phyloP scores from a whole-genome alignment of 2,113 vertebrate species.

The Clarias gariepinus region DNA sequence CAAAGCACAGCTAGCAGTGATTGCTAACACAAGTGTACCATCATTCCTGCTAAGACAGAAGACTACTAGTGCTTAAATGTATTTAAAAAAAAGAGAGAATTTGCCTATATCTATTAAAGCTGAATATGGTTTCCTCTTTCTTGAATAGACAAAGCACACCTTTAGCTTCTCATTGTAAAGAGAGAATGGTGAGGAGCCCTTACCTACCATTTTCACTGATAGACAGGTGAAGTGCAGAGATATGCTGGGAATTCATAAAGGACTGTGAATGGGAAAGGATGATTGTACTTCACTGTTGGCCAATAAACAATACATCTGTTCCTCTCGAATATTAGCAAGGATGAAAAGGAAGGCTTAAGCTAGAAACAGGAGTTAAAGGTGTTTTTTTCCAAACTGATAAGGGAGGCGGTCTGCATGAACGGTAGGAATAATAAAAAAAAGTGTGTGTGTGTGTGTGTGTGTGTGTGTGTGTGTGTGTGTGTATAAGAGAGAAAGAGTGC shows the following conservation, averaged over 20 bases:
- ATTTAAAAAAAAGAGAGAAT: background rate
- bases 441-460: background rate
- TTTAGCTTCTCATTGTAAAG: conserved; percentile 19
- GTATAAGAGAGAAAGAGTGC: background rate
- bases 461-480: background rate
- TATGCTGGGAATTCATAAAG: conserved; percentile 42
- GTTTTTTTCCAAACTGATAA: background rate
- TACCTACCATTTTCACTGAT: conserved; percentile 60
- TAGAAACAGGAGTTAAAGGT: conserved; percentile 42
- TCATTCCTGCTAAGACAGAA: conserved; percentile 36
- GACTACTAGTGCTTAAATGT: conserved; percentile 42
- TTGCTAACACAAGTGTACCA: conserved; percentile 53
- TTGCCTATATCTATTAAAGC: conserved; percentile 37
- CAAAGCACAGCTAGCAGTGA: conserved; percentile 46
- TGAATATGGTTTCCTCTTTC: conserved; percentile 15
- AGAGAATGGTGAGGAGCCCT: conserved; percentile 49
- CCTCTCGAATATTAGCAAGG: conserved; percentile 17
- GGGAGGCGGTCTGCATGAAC: background rate
- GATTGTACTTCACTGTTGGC: conserved; percentile 41
- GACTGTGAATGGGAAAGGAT: conserved; percentile 30
- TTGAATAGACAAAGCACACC: background rate
- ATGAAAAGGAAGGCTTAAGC: conserved; percentile 41
- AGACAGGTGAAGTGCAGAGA: conserved; percentile 41
- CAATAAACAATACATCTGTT: conserved; percentile 40
- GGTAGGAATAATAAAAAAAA: background rate